Evolutionary conservation across 1,140 invertebrate species (phyloP), one percentile per base, ranked within the genome.

Genomic region (Stegodyphus mimosarum): DNA sequence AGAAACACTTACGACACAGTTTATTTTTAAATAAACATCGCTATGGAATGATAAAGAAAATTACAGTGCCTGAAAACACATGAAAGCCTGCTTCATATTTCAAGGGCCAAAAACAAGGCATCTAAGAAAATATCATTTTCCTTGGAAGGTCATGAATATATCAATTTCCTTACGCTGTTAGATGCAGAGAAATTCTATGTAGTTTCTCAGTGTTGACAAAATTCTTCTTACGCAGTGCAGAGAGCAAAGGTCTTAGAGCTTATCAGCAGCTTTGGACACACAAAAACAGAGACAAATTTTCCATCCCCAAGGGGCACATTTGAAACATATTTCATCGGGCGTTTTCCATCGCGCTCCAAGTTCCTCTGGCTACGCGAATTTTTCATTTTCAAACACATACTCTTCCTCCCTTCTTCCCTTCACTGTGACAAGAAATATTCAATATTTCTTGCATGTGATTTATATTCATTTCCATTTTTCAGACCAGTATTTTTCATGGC

Each of bases 351-450:
- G 49, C 15, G 33, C n/a, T 50, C 50, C 63, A 50, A 63, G 64
- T 76, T 64, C 74, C 15, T n/a, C 33, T 7, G 48, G 74, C 74
- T 64, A 76, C 50, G 18, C 48, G 51, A 76, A 76, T 64, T 76
- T 76, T 64, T 76, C 74, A 49, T 76, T 60, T 66, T 76, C 10
- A 13, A 50, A 50, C 7, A 49, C 18, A 64, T 13, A 64, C 13
- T 17, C 7, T 67, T 74, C 18, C 55, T 74, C 18, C 10, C 72
- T 33, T 33, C 33, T 74, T 60, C 18, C 7, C 9, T 60, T 50
- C 72, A 33, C 0, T 55, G 18, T 50, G 74, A 76, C 74, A 76
- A 63, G 74, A 76, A 76, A 50, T 76, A 76, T 76, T 76, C 74
- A 66, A 76, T 76, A 64, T 76, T 74, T 50, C 72, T 52, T 18